Percentiles rank a stretch among this genome's conserved stretches.
These are phyloP conservation scores for Plutomurus gul DNA, from an alignment of 1,140 invertebrate genomes.

Conservation along the genomic window DNA sequence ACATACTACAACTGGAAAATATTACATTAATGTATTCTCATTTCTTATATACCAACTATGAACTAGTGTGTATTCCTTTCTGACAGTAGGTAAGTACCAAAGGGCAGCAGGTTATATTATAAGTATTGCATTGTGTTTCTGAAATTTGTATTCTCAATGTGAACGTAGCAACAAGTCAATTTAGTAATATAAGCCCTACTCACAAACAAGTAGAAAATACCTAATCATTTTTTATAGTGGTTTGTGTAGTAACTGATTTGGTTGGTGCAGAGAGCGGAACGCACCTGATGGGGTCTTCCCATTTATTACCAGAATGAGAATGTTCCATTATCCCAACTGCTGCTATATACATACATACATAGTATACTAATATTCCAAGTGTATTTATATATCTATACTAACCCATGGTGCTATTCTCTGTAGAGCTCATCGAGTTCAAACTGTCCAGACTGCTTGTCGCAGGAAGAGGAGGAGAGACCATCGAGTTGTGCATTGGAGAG, in stretches of 20 bases:
- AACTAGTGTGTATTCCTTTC: no score
- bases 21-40: no score
- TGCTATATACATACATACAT: not conserved
- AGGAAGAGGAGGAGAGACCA: constrained; percentile 25
- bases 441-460: constrained; percentile 47
- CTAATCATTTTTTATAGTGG: no score
- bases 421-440: constrained; percentile 17
- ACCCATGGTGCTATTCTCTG: not conserved
- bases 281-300: constrained; percentile 26
- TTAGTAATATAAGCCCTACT: not conserved
- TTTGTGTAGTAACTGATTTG: not conserved
- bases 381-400: not conserved
- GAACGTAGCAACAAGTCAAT: no score
- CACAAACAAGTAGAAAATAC: no score
- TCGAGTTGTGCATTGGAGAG: constrained; percentile 43
- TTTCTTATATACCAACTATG: no score
- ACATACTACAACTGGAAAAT: no score
- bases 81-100: no score
- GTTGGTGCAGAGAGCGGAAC: not conserved
- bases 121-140: no score
- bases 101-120: no score
- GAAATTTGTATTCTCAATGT: no score
- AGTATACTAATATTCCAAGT: not conserved
- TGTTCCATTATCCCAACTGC: not conserved
- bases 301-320: constrained; percentile 9